Evolutionary conservation across 1,140 invertebrate genomes (phyloP), one percentile per base, ranked within the genome.

Genomic region (Sesamia nonagrioides): DNA sequence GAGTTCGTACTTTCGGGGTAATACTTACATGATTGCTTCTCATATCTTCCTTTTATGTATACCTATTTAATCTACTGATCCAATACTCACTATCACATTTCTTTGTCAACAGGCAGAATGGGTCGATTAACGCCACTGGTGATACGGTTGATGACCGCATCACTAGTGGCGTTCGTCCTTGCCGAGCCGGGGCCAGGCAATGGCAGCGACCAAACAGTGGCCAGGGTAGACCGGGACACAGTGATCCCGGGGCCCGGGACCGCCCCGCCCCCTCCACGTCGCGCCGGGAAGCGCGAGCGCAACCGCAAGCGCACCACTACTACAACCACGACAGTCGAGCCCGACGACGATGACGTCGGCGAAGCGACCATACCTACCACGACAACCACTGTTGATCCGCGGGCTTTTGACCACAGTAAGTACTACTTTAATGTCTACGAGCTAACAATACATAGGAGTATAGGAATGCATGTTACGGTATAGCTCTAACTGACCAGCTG

Each of bases 361-460:
- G 82, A 86, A 0, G 45, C 78, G 21, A 91, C 89, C 11, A 91
- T 89, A 5, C 81, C 86, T 0, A 42, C 75, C 1, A 83, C 88
- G 5, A 93, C 91, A 0, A 94, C 92, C 7, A 94, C 92, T 7
- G 71, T 90, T 5, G 91, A 94, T 60, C 92, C 92, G 2, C 79
- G 92, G 27, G 85, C 83, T 7, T 91, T 88, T 60, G 92, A 94
- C 78, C 92, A 94, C 79, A 93, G 92, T 94, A 88, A 87, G 91
- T 92, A 77, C 15, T 74, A 8, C 52, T 54, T 27, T 33, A 27
- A 1, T n/a, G 35, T 48, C n/a, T 21, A 33, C 9, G 18, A 27
- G 9, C 18, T 11, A 18, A 56, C 2, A 18, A n/a, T n/a, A 18
- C 40, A 48, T 18, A 68, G 18, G 4, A 48, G 21, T 17, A 7